Percentiles rank a stretch among this genome's conserved stretches.
phyloP scores from a whole-genome alignment of 2,113 vertebrate genomes.

The Rhynchomys soricoides region DNA sequence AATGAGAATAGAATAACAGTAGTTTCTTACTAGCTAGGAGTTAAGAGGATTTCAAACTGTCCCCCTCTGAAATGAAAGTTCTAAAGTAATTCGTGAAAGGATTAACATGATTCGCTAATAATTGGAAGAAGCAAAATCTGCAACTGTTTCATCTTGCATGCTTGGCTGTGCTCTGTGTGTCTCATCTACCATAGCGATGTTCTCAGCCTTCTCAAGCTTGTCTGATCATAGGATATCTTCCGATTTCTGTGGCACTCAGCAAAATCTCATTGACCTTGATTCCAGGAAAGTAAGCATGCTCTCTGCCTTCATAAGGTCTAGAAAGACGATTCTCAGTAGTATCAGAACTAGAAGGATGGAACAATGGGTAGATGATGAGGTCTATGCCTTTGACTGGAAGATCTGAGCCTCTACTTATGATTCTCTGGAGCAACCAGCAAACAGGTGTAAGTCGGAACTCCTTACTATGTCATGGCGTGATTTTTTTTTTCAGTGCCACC shows the following conservation, averaged over 20 bases:
- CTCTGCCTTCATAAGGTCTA: not conserved
- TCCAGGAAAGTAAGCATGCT: not conserved
- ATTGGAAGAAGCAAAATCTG: not conserved
- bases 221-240: not conserved
- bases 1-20: not conserved
- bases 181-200: not conserved
- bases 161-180: not conserved
- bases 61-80: slow-evolving; percentile 22
- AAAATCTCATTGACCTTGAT: not conserved
- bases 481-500: not conserved
- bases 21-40: not conserved
- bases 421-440: not conserved
- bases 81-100: not conserved
- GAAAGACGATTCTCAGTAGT: not conserved
- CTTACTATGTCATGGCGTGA: not conserved
- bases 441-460: not conserved
- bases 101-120: not conserved
- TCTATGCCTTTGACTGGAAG: not conserved
- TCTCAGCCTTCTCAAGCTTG: not conserved
- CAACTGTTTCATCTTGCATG: not conserved
- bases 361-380: not conserved
- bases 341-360: not conserved
- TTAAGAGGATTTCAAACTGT: not conserved
- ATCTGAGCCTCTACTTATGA: not conserved
- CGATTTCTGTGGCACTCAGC: not conserved